phyloP scores from a whole-genome alignment of 2,113 vertebrate genomes.

The Sciurus niger region DNA sequence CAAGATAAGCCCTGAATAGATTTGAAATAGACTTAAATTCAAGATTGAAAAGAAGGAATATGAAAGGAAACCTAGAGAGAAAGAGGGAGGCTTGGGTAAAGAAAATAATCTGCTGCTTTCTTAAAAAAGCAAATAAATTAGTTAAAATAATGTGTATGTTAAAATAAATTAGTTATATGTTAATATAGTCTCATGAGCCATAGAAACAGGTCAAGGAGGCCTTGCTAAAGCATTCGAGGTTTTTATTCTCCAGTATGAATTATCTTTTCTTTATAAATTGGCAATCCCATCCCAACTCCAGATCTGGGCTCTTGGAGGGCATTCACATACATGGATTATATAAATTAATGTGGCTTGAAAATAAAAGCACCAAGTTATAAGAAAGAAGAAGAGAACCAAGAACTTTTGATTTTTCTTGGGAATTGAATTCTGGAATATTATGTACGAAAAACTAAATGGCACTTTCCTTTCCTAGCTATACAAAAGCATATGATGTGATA shows the following conservation, averaged over 20 bases:
- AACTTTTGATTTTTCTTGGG: constrained; percentile 30
- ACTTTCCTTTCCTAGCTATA: background rate
- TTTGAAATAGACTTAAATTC: constrained; percentile 5
- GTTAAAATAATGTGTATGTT: too few relatives aligned
- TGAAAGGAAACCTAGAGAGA: background rate
- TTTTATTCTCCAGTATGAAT: constrained; percentile 20
- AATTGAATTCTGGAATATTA: constrained; percentile 20
- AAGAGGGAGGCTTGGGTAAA: background rate
- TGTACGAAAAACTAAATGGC: background rate
- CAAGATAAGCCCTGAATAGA: background rate
- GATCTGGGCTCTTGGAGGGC: background rate
- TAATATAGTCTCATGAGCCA: background rate
- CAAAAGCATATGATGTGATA: constrained; percentile 19
- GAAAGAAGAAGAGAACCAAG: constrained; percentile 43
- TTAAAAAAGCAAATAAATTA: too few relatives aligned
- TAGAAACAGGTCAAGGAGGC: background rate
- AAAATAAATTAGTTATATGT: background rate
- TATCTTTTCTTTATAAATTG: constrained; percentile 8
- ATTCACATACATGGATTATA: background rate
- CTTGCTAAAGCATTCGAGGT: background rate
- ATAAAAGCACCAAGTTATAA: constrained; percentile 19
- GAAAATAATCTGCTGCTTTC: background rate
- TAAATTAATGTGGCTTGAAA: constrained; percentile 39
- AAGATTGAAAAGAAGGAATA: background rate
- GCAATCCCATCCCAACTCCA: background rate